Base-by-base conservation (phyloP, 2,113 vertebrate genomes). In the Apodemus sylvaticus region DNA sequence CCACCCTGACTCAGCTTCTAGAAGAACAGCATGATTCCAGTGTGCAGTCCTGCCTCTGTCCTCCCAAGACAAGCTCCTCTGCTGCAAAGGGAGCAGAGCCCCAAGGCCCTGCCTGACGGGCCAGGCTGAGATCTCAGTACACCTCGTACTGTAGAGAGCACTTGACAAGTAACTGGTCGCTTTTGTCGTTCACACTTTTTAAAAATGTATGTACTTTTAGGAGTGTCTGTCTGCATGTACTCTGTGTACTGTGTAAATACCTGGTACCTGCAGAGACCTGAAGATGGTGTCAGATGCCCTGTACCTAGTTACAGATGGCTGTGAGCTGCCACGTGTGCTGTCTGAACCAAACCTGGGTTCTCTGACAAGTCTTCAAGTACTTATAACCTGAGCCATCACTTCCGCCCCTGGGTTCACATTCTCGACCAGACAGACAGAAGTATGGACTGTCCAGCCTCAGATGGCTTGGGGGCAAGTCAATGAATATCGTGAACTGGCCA, bases 71-170 rank as follows among this genome's bases (percentile, higher is more conserved):
- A 16, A 70, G 34, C 7, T 17, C 36, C 68, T 71, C 68, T 71
- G 13, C 68, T 71, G 36, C 36, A 19, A 34, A 71, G 36, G 68
- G 19, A 17, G 68, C 34, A 71, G 68, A 71, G 16, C 68, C 1
- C 76, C 22, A 60, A 24, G 22, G 36, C 53, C 1, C 0, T 24
- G 51, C 68, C 53, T 8, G 55, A 19, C 58, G 42, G 68, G 26
- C 4, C 60, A 42, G 58, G n/a, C 62, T 73, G 39, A 6, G 34
- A 64, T 4, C 26, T 42, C 70, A n/a, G 42, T 4, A 29, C 1
- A 0, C 26, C 17, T 0, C 0, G 0, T 10, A 11, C 87, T 48
- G 3, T 31, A 29, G n/a, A 2, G 36, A 36, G 39, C 19, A 51
- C 70, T 48, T 51, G 53, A 7, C 26, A 14, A 19, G 31, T 34